Base-by-base conservation (phyloP, 2,113 vertebrate genomes). In the Arvicanthis niloticus region DNA sequence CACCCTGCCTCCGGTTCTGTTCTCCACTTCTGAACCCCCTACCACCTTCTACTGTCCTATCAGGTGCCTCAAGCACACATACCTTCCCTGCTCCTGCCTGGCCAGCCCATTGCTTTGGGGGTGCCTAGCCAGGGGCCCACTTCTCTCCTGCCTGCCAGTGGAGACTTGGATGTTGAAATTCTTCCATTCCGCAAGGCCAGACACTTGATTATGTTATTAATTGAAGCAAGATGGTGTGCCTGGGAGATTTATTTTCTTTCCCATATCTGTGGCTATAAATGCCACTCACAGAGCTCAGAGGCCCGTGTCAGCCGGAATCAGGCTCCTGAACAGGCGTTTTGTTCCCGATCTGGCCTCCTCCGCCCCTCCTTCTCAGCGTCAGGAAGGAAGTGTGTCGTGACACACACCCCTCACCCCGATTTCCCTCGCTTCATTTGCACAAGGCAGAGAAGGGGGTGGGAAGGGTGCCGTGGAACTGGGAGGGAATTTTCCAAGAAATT, bases 161-260 rank as follows among this genome's bases (percentile, higher is more conserved):
- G 76, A 65, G 37, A 93, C 91, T 93, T 96, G 91, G 86, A 97
- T 62, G 87, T 96, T 24, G 40, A 96, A 97, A 96, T 91, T 89
- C 90, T 97, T 97, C 96, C 97, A 91, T 91, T 98, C 95, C 40
- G 2, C 82, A 65, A 42, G 12, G 98, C 98, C 97, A 90, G 94
- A 96, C 84, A 31, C 40, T 94, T 94, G 97, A 97, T 97, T 97
- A 51, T 97, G 97, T 97, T 97, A 97, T 98, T 98, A 98, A 99
- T 98, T 98, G 98, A 98, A 95, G 65, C 98, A 96, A 98, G 96
- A 98, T 97, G 94, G 95, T 65, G 51, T 2, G 58, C 80, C 96
- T 17, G 6, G 76, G 76, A 98, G 97, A 98, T 99, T 99, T 99
- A 98, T 99, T 99, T 98, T 98, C 97, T 97, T 98, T 98, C 96